Percentiles rank a stretch among this genome's conserved stretches.
These are phyloP conservation scores for Lamprotornis superbus DNA, from an alignment of 2,113 vertebrate species.

Conservation along the genomic window DNA sequence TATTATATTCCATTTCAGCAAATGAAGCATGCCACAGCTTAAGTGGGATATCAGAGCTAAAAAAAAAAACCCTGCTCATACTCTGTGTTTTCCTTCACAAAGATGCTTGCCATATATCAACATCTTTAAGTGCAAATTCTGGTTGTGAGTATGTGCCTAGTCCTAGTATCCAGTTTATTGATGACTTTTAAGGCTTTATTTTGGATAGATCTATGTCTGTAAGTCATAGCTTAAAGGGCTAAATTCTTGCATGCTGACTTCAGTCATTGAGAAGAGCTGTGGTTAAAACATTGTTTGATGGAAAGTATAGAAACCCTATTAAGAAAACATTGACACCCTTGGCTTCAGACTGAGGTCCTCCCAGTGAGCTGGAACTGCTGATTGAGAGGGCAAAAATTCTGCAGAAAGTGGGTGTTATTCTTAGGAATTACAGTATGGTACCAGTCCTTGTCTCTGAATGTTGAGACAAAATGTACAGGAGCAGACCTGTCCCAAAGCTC, in stretches of 20 bases:
- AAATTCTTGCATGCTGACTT: neutral
- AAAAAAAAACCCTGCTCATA: neutral
- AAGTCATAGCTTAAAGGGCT: neutral
- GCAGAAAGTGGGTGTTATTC: neutral
- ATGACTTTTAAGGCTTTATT: neutral
- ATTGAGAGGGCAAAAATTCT: neutral
- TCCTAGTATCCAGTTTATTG: neutral
- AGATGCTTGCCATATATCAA: neutral
- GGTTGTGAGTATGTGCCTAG: neutral
- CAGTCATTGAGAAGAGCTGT: neutral
- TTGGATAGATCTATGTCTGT: neutral
- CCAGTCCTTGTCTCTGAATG: neutral
- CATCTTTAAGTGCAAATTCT: neutral
- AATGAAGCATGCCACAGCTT: neutral
- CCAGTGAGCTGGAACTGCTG: neutral
- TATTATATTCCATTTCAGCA: neutral
- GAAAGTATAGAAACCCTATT: neutral
- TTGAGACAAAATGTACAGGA: neutral
- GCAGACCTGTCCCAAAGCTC: neutral
- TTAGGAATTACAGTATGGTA: neutral
- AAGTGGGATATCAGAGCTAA: neutral
- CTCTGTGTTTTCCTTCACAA: neutral
- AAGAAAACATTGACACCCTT: too few relatives aligned
- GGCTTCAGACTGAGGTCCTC: neutral
- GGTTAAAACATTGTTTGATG: neutral